Evolutionary conservation across 2,113 vertebrate species (phyloP).

Genomic region (Verasper variegatus): DNA sequence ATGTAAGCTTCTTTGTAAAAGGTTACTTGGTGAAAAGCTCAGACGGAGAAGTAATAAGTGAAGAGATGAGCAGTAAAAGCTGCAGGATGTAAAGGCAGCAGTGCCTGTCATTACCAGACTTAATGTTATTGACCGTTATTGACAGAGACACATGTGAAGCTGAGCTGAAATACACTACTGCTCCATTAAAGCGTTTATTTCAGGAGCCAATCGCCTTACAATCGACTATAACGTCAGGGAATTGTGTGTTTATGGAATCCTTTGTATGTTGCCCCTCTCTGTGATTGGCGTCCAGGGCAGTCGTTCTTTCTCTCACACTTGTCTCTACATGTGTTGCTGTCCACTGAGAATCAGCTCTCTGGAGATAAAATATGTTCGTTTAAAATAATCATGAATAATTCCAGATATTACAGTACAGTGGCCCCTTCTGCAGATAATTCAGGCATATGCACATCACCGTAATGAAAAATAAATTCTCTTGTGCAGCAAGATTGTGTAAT

Average conservation of each 20-base stretch:
- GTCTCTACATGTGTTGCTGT: not conserved
- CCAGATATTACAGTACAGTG: conserved; percentile 20
- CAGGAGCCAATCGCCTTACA: conserved; percentile 4
- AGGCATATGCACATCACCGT: conserved; percentile 15
- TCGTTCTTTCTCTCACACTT: no score
- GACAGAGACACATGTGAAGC: conserved; percentile 8
- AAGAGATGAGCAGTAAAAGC: not conserved
- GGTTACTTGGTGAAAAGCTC: conserved; percentile 1
- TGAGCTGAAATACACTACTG: conserved; percentile 16
- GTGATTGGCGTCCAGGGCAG: not conserved
- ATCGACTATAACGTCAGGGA: not conserved
- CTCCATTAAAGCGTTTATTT: conserved; percentile 28
- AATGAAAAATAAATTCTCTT: not conserved
- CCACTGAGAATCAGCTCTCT: not conserved
- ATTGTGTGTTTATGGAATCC: conserved; percentile 9
- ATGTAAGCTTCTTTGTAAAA: not conserved
- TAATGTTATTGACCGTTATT: conserved; percentile 7
- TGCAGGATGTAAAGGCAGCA: conserved; percentile 6
- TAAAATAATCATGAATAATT: conserved; percentile 22
- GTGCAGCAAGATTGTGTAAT: not conserved
- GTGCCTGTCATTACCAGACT: conserved; percentile 5
- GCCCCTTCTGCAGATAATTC: conserved; percentile 42
- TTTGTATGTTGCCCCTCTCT: conserved; percentile 26
- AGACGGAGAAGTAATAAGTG: not conserved
- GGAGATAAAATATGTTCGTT: not conserved